phyloP scores from a whole-genome alignment of 1,140 invertebrate genomes.

The Dendrolimus punctatus region DNA sequence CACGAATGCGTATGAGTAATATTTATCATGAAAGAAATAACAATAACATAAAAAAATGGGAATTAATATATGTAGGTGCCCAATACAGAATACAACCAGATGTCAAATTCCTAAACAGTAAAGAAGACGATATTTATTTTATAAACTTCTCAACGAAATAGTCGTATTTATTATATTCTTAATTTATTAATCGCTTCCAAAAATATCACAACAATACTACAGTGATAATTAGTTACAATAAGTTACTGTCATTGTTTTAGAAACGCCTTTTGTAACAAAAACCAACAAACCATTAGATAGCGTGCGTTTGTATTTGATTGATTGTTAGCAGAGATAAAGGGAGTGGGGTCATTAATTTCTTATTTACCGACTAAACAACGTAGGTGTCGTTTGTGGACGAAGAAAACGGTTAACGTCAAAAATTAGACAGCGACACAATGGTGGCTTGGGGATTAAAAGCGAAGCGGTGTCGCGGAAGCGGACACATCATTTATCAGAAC shows the following conservation, averaged over 20 bases:
- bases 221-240: background rate
- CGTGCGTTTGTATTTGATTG: constrained; percentile 33
- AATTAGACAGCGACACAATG: constrained; percentile 53
- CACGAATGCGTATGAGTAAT: too few species aligned
- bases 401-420: constrained; percentile 55
- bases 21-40: too few species aligned
- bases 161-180: too few species aligned
- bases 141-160: too few species aligned
- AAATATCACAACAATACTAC: too few species aligned
- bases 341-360: constrained; percentile 52
- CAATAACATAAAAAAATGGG: too few species aligned
- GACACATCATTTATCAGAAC: constrained; percentile 64
- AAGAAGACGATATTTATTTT: too few species aligned
- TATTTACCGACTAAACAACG: constrained; percentile 44
- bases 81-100: too few species aligned
- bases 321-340: constrained; percentile 46
- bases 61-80: too few species aligned
- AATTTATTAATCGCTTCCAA: too few species aligned
- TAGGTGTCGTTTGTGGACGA: constrained; percentile 42
- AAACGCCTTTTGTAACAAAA: constrained; percentile 17
- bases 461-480: constrained; percentile 59
- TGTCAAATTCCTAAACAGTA: too few species aligned
- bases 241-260: constrained; percentile 3
- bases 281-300: constrained; percentile 37
- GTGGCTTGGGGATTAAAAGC: constrained; percentile 60